Conservation (phyloP, 2,797 vertebrate genomes). For the Podargus strigoides region DNA sequence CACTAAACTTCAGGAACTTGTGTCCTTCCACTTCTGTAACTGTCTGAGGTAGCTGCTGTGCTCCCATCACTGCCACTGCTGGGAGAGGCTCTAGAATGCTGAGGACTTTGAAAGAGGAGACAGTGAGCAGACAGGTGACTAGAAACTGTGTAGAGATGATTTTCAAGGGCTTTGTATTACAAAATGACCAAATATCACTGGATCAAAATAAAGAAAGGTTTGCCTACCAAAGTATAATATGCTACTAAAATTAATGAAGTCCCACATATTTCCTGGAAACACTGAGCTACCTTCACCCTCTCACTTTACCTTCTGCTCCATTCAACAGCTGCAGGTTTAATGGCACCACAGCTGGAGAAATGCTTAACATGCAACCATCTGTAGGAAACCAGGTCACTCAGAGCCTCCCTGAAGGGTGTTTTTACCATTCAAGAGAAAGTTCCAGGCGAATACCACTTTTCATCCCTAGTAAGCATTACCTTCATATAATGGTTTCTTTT, state of each 20-base stretch:
- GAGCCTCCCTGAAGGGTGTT: background rate
- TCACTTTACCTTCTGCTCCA: background rate
- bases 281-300: background rate
- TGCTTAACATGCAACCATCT: accelerated
- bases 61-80: background rate
- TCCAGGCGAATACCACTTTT: background rate
- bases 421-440: background rate
- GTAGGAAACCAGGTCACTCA: background rate
- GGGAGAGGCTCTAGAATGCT: background rate
- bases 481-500: accelerated
- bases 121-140: background rate
- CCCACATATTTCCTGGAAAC: background rate
- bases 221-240: background rate
- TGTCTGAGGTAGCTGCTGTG: background rate
- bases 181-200: background rate
- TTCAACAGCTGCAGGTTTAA: background rate
- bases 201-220: background rate
- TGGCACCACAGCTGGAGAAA: background rate
- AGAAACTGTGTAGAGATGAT: background rate
- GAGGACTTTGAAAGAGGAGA: background rate
- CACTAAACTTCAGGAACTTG: background rate
- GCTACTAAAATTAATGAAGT: background rate
- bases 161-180: background rate
- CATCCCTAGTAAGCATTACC: background rate
- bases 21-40: background rate